A percentile compares a stretch with the other conserved stretches of the same genome.
These are phyloP conservation scores for Botrylloides violaceus DNA, from an alignment of 23 tunicate genomes.

Conservation along the genomic window DNA sequence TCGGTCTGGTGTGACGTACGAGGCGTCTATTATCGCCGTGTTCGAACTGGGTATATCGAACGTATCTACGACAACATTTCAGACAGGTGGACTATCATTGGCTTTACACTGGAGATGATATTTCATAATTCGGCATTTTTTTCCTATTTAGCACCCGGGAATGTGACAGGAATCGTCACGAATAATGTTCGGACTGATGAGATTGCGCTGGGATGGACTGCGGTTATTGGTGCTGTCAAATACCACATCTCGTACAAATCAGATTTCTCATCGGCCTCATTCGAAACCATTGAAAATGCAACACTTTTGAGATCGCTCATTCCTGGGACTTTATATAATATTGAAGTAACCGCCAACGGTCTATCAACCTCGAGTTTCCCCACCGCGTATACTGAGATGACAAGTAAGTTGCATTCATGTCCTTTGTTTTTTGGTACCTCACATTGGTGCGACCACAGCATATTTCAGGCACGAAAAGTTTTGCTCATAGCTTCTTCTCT, in stretches of 20 bases:
- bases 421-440: too few species aligned
- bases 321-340: not conserved
- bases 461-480: too few species aligned
- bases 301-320: not conserved
- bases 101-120: too few species aligned
- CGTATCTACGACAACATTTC: too few species aligned
- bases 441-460: too few species aligned
- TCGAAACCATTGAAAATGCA: not conserved
- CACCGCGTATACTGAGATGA: not conserved
- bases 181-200: not conserved
- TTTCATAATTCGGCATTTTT: too few species aligned
- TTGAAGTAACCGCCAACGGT: not conserved
- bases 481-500: too few species aligned
- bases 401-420: not conserved
- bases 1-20: too few species aligned
- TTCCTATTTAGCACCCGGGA: constrained; percentile 2
- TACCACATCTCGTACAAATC: not conserved
- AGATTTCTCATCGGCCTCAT: not conserved
- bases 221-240: not conserved
- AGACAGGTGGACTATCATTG: too few species aligned
- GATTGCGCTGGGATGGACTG: not conserved
- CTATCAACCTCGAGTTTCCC: not conserved
- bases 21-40: too few species aligned
- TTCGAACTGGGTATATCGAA: too few species aligned
- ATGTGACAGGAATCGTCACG: not conserved